phyloP scores from a whole-genome alignment of 2,888 invertebrate species.

The Eilema depressum region DNA sequence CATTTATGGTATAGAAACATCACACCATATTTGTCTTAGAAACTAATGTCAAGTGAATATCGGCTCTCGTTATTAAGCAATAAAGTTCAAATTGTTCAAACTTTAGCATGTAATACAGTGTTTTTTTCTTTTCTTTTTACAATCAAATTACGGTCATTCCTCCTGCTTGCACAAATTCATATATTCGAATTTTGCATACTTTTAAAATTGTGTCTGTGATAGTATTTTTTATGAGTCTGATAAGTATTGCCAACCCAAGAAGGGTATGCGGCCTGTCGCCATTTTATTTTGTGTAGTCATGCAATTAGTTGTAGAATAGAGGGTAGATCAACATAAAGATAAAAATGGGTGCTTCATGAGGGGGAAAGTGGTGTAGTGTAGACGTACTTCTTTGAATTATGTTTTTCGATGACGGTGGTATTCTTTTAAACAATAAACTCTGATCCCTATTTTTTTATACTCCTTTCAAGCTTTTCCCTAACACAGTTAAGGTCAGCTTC shows the following conservation, averaged over 20 bases:
- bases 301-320: slow-evolving; percentile 4
- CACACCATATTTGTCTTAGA: neutral
- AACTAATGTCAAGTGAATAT: neutral
- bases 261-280: neutral
- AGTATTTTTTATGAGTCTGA: neutral
- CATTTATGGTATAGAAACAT: neutral
- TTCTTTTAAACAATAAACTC: neutral
- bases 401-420: neutral
- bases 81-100: neutral
- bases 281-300: neutral
- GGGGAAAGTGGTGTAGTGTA: slow-evolving; percentile 1
- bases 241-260: neutral
- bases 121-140: neutral
- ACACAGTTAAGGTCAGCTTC: no score
- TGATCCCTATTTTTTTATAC: no score
- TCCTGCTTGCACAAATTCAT: neutral
- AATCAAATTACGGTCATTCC: neutral
- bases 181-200: neutral
- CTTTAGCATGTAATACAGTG: neutral
- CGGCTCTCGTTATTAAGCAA: neutral
- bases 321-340: slow-evolving; percentile 4
- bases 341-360: slow-evolving; percentile 10
- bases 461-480: no score
- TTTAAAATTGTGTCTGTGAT: neutral
- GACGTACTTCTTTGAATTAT: slow-evolving; percentile 3